Percentiles rank a stretch among this genome's conserved stretches.
phyloP scores from a whole-genome alignment of 2,113 vertebrate species.

The Pomatorhinus ruficollis region DNA sequence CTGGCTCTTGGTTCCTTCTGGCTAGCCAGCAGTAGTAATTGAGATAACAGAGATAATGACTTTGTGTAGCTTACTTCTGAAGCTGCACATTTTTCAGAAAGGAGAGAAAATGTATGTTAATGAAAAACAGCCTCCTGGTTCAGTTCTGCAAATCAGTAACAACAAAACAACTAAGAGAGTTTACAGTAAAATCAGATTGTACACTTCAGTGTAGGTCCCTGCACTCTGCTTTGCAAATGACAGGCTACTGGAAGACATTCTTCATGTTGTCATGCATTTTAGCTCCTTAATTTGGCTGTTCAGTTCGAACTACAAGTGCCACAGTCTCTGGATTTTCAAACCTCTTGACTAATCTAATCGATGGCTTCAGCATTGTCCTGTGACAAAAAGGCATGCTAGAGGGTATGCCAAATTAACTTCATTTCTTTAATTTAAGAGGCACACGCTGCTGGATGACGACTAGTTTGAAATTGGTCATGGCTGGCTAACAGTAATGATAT shows the following conservation, averaged over 20 bases:
- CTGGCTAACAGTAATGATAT: background rate
- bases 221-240: background rate
- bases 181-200: background rate
- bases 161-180: background rate
- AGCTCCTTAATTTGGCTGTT: constrained; percentile 30
- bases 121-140: background rate
- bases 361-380: background rate
- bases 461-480: background rate
- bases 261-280: background rate
- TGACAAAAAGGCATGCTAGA: background rate
- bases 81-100: background rate
- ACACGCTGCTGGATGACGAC: background rate
- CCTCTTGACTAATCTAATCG: background rate
- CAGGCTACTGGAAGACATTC: background rate
- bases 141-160: background rate
- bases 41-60: background rate
- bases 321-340: background rate
- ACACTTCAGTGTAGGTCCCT: background rate
- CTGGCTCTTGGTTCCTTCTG: background rate
- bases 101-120: background rate
- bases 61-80: background rate
- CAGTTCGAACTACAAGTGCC: background rate
- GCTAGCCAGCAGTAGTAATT: background rate
- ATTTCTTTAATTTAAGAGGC: constrained; percentile 18
- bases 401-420: background rate